Base-by-base conservation (phyloP, 2,797 vertebrate genomes). In the Orestias chungarensis region DNA sequence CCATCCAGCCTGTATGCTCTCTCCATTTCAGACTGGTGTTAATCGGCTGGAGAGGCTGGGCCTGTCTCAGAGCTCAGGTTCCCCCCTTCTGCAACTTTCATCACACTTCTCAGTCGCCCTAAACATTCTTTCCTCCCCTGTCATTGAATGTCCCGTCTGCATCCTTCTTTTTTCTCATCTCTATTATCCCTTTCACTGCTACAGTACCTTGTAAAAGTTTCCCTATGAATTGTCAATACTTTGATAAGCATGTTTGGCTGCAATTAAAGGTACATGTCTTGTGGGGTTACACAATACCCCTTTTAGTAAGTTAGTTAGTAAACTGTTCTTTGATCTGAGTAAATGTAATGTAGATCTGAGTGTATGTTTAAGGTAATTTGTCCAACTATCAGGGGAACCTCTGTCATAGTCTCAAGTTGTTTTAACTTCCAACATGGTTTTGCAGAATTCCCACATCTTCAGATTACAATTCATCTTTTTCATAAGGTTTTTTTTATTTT, bases 71-170 rank as follows among this genome's bases (percentile, higher is more conserved):
- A 90, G 81, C 89, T 88, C 73, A 46, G 73, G 46, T 70, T 70
- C 81, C 75, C 85, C 74, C 23, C 87, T 81, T 84, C 85, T 62
- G 85, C 77, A 90, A 79, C 86, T 33, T 57, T 57, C 54, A 57
- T 57, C 66, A 67, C 80, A 87, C 72, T 92, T 93, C 93, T 94
- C 92, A 91, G 92, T 85, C 84, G 87, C 85, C 82, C 90, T 91
- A 93, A 94, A 94, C 93, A 95, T 95, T 95, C 94, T 94, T 95
- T 95, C 95, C 94, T 92, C 91, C 78, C 66, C 89, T 92, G 93
- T 95, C 94, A 95, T 86, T 91, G 90, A 83, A 82, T 89, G 91
- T 93, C 88, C 89, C 85, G 93, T 94, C 94, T 93, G 91, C 86
- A 82, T 93, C 90, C 83, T 79, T 87, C 83, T 80, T 70, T 77